Percentiles rank a stretch among this genome's conserved stretches.
phyloP scores from a whole-genome alignment of 1,140 invertebrate species.

The Patella vulgata region DNA sequence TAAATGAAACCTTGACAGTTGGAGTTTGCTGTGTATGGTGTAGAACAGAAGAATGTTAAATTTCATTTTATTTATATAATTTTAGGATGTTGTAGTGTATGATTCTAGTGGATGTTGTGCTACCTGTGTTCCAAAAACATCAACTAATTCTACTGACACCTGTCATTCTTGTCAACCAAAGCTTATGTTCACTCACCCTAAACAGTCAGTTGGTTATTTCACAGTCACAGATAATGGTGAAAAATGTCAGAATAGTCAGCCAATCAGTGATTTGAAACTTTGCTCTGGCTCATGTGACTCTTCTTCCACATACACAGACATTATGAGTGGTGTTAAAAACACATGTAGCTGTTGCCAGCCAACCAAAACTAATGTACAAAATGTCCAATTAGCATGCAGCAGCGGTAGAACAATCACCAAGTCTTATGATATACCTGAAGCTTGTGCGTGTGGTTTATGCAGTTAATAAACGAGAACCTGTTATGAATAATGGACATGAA shows the following conservation, averaged over 20 bases:
- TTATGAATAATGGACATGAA: too few relatives aligned
- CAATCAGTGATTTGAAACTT: conserved; percentile 36
- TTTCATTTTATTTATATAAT: not conserved
- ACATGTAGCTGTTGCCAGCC: conserved; percentile 45
- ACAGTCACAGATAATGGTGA: conserved; percentile 16
- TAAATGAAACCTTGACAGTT: too few relatives aligned
- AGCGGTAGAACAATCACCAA: conserved; percentile 31
- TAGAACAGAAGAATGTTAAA: too few relatives aligned
- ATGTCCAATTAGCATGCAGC: conserved; percentile 26
- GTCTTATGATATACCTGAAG: conserved; percentile 32
- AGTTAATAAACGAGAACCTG: too few relatives aligned
- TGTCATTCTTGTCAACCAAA: conserved; percentile 32
- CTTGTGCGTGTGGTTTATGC: conserved; percentile 42
- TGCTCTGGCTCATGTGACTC: conserved; percentile 41
- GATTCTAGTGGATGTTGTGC: conserved; percentile 40
- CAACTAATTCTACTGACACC: conserved; percentile 17
- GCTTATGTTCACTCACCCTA: conserved; percentile 23
- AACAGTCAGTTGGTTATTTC: conserved; percentile 36
- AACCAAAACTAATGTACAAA: conserved; percentile 14
- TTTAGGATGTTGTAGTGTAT: conserved; percentile 31
- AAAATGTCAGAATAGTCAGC: conserved; percentile 30
- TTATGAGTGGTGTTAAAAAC: conserved; percentile 37
- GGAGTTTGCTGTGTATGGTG: too few relatives aligned
- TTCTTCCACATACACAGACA: conserved; percentile 19
- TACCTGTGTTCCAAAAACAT: conserved; percentile 31